A percentile compares a stretch with the other conserved stretches of the same genome.
These are phyloP conservation scores for Orientallactaga bullata DNA, from an alignment of 2,113 vertebrate species.

Conservation along the genomic window DNA sequence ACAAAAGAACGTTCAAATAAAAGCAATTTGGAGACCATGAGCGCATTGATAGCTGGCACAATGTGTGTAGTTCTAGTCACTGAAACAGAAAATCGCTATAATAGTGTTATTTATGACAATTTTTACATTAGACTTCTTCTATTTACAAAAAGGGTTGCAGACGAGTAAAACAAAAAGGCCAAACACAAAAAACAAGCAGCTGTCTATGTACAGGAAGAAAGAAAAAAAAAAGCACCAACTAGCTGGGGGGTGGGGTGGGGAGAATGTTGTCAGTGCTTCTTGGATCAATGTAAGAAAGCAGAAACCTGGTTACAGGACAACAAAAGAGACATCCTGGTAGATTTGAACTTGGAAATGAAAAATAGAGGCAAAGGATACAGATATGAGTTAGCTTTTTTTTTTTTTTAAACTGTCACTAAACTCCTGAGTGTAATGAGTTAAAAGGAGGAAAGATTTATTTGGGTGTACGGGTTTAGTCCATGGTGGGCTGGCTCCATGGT, in stretches of 20 bases:
- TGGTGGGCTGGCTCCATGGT: neutral
- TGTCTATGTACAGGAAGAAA: neutral
- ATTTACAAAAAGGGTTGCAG: conserved; percentile 18
- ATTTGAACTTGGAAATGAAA: conserved; percentile 46
- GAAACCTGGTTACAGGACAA: conserved; percentile 9
- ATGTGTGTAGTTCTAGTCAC: conserved; percentile 18
- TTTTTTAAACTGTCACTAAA: neutral
- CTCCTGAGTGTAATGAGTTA: neutral
- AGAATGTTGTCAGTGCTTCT: conserved; percentile 31
- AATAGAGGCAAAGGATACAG: neutral
- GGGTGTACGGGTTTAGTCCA: no score
- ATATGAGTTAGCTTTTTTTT: neutral
- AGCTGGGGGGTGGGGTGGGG: no score
- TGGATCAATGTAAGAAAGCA: conserved; percentile 25
- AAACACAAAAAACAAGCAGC: neutral
- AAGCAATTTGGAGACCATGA: conserved; percentile 60
- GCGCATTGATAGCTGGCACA: neutral
- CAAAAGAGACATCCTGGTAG: neutral
- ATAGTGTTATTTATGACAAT: conserved; percentile 41
- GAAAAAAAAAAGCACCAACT: neutral
- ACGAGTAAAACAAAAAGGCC: neutral
- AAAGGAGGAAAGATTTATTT: neutral
- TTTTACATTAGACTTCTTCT: conserved; percentile 29
- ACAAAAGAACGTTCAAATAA: conserved; percentile 68
- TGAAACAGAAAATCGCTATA: conserved; percentile 27